Conservation (phyloP, 1,140 invertebrate genomes). For the Eriosoma lanigerum region DNA sequence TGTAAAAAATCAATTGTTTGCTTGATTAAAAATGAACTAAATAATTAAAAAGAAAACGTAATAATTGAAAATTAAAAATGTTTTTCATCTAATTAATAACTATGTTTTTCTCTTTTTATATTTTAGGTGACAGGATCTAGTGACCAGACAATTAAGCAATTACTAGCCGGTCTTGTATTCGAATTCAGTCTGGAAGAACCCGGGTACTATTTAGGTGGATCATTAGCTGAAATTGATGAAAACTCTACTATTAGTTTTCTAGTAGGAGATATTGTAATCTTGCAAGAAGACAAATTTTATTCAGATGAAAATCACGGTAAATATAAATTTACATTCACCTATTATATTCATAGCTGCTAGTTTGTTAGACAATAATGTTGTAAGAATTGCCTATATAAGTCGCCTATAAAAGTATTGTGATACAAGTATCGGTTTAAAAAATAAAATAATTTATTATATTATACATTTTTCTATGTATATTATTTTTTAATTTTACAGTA, state of each 20-base stretch:
- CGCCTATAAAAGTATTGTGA: neutral
- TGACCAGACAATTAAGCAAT: slow-evolving; percentile 51
- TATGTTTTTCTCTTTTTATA: neutral
- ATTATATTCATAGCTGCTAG: neutral
- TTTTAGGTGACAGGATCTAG: slow-evolving; percentile 54
- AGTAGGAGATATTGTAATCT: slow-evolving; percentile 58
- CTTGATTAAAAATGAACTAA: no score
- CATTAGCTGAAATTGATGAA: slow-evolving; percentile 57
- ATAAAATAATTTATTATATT: no score
- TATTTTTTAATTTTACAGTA: no score
- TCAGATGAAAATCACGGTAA: slow-evolving; percentile 50
- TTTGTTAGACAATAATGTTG: neutral
- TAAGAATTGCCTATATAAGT: neutral
- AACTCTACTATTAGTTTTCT: slow-evolving; percentile 56
- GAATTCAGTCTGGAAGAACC: slow-evolving; percentile 54
- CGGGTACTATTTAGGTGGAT: slow-evolving; percentile 58
- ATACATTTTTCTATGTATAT: no score
- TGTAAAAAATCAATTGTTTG: no score
- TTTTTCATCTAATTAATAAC: no score
- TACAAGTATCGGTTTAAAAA: no score
- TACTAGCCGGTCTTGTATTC: slow-evolving; percentile 51
- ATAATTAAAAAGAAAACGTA: no score
- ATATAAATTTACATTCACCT: neutral
- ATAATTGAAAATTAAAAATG: no score
- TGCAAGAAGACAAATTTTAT: slow-evolving; percentile 54